Evolutionary conservation across 2,888 invertebrate species (phyloP).

Genomic region (Blera fallax): DNA sequence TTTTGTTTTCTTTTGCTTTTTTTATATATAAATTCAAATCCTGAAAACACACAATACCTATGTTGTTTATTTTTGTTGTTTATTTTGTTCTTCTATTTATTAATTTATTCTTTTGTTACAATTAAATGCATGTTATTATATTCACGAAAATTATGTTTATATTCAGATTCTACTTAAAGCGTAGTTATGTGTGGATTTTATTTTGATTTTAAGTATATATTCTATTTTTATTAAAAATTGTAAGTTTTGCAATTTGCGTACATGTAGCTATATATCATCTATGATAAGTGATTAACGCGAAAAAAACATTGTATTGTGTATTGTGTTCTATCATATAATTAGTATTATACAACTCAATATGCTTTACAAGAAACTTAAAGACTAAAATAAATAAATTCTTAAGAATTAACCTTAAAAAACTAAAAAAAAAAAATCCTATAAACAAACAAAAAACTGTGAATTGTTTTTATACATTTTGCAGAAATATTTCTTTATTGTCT

Average conservation of each 20-base stretch:
- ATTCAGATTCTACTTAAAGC: constrained; percentile 64
- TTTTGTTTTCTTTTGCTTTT: constrained; percentile 15
- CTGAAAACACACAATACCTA: constrained; percentile 71
- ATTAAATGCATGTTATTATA: constrained; percentile 59
- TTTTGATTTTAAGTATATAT: constrained; percentile 35
- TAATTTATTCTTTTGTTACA: constrained; percentile 14
- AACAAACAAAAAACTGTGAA: constrained; percentile 30
- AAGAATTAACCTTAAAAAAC: constrained; percentile 11
- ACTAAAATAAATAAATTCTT: constrained; percentile 67
- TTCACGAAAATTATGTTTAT: constrained; percentile 40
- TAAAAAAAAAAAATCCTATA: constrained; percentile 13
- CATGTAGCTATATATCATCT: constrained; percentile 11
- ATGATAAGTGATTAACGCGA: constrained; percentile 22
- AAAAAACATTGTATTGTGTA: constrained; percentile 35
- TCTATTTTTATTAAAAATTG: constrained; percentile 24
- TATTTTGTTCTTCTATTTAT: constrained; percentile 8
- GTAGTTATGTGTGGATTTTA: constrained; percentile 37
- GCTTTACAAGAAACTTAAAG: constrained; percentile 25
- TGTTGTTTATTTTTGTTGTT: constrained; percentile 28
- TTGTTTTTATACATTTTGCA: constrained; percentile 50
- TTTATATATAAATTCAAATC: constrained; percentile 67
- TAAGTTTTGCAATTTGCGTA: constrained; percentile 27
- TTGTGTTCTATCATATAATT: constrained; percentile 33
- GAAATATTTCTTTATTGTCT: constrained; percentile 65
- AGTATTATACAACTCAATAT: constrained; percentile 16